Evolutionary conservation across 2,113 vertebrate species (phyloP).

Genomic region (Mus pahari): DNA sequence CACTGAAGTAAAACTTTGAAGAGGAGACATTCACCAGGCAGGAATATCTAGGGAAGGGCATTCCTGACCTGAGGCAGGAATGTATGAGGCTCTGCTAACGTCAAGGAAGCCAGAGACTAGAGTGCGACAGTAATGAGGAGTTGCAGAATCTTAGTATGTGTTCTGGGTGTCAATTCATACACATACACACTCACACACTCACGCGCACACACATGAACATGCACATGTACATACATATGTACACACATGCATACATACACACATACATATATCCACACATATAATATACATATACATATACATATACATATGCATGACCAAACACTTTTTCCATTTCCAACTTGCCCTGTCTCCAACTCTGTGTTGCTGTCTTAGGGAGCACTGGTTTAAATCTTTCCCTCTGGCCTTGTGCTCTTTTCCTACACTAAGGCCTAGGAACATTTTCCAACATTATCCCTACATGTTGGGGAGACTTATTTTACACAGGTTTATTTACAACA

Average conservation of each 20-base stretch:
- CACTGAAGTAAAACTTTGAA: conserved; percentile 7
- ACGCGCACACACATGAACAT: no score
- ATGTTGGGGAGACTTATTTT: neutral
- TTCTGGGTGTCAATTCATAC: neutral
- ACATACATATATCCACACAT: no score
- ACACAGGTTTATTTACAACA: neutral
- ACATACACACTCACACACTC: no score
- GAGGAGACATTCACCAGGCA: neutral
- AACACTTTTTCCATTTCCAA: neutral
- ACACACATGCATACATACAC: no score
- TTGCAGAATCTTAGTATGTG: neutral
- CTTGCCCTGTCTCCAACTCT: neutral
- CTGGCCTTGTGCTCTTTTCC: neutral
- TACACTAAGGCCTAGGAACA: neutral
- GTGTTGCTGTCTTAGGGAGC: neutral
- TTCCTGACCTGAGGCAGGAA: neutral
- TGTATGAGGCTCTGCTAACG: neutral
- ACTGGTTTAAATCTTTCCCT: neutral
- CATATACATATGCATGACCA: neutral
- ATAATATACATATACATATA: no score
- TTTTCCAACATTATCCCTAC: neutral
- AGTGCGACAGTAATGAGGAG: neutral
- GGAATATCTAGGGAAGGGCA: neutral
- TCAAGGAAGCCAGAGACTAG: neutral
- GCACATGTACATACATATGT: no score